phyloP scores from a whole-genome alignment of 2,797 vertebrate genomes.

The Steatocranus sp. region DNA sequence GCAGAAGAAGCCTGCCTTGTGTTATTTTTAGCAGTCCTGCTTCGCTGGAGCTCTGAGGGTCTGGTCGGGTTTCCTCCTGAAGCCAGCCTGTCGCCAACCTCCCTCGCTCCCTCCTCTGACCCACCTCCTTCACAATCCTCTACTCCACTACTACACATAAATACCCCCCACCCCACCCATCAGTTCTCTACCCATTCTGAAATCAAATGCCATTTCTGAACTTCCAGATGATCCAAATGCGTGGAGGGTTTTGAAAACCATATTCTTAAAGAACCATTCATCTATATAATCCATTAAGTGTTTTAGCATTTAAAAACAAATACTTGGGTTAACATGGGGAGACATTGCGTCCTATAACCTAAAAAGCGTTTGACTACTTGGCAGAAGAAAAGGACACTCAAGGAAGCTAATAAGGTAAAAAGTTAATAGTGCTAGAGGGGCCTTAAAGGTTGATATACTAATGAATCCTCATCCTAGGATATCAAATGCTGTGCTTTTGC shows the following conservation, averaged over 20 bases:
- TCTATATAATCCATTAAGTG: background rate
- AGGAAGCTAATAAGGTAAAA: background rate
- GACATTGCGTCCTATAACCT: background rate
- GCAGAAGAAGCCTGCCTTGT: constrained; percentile 69
- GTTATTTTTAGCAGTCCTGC: constrained; percentile 75
- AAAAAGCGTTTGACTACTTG: background rate
- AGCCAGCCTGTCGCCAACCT: constrained; percentile 74
- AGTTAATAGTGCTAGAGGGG: fast-evolving
- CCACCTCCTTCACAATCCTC: background rate
- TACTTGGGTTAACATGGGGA: background rate
- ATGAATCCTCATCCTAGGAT: background rate
- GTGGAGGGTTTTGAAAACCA: background rate
- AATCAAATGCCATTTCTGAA: background rate
- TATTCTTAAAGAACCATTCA: fast-evolving
- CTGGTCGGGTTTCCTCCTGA: constrained; percentile 74
- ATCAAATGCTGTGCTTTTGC: background rate
- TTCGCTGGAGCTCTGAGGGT: constrained; percentile 62
- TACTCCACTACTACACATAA: background rate
- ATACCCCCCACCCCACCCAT: background rate
- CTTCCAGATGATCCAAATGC: background rate
- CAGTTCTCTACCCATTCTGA: background rate
- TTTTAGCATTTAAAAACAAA: background rate
- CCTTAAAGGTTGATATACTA: background rate
- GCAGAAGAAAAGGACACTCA: background rate
- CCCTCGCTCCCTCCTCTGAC: constrained; percentile 14